Evolutionary conservation across 2,888 invertebrate species (phyloP).

Genomic region (Endomychus coccineus): DNA sequence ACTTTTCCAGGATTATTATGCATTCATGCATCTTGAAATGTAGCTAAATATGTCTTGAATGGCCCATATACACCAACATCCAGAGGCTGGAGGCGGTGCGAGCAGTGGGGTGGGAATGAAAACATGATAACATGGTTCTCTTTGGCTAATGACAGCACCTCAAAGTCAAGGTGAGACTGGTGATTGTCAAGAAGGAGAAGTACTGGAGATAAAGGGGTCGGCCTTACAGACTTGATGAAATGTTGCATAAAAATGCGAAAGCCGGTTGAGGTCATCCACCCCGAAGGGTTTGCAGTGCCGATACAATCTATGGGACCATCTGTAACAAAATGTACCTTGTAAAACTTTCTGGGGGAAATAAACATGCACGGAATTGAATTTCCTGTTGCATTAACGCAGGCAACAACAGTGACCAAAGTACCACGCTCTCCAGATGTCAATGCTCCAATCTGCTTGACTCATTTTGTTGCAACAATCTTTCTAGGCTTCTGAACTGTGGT

Average conservation of each 20-base stretch:
- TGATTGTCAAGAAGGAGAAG: slow-evolving; percentile 4
- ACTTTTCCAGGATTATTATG: slow-evolving; percentile 17
- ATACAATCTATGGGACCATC: too few species aligned
- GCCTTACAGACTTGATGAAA: slow-evolving; percentile 5
- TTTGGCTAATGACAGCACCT: slow-evolving; percentile 3
- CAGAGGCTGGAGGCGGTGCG: slow-evolving; percentile 16
- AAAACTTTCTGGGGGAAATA: too few species aligned
- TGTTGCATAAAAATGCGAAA: slow-evolving; percentile 4
- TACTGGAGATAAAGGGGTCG: neutral
- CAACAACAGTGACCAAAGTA: too few species aligned
- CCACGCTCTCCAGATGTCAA: too few species aligned
- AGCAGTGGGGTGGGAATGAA: slow-evolving; percentile 9
- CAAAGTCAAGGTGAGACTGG: slow-evolving; percentile 2
- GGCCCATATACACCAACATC: slow-evolving; percentile 17
- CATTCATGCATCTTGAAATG: slow-evolving; percentile 18
- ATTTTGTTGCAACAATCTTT: too few species aligned
- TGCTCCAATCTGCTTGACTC: too few species aligned
- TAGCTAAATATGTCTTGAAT: slow-evolving; percentile 11
- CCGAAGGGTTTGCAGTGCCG: neutral
- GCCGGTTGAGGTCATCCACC: slow-evolving; percentile 4
- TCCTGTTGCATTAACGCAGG: too few species aligned
- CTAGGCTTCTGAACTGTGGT: too few species aligned
- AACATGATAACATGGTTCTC: slow-evolving; percentile 6
- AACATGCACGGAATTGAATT: too few species aligned
- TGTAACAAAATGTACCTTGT: too few species aligned